Conservation (phyloP, 2,888 invertebrate species). For the Drosophila niveifrons region DNA sequence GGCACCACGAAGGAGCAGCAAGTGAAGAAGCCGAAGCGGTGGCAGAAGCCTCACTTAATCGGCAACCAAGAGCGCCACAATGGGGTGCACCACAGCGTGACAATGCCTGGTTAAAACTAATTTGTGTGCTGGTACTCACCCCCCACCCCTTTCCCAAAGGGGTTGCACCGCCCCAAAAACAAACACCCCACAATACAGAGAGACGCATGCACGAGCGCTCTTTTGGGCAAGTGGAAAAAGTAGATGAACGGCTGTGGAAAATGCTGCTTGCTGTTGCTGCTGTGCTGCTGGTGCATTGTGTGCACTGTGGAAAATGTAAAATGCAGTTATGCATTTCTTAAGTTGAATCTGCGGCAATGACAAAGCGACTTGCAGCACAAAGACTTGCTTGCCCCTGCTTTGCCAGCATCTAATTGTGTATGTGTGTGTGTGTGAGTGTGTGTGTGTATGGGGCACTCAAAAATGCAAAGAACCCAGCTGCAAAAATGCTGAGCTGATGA, state of each 20-base stretch:
- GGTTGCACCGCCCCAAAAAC: slow-evolving; percentile 19
- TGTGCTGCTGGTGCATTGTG: slow-evolving; percentile 54
- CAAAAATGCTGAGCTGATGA: slow-evolving; percentile 59
- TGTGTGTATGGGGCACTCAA: slow-evolving; percentile 46
- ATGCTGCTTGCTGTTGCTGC: slow-evolving; percentile 13
- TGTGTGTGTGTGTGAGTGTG: slow-evolving; percentile 13
- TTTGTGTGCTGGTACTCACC: slow-evolving; percentile 74
- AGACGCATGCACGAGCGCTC: slow-evolving; percentile 45
- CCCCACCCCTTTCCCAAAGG: slow-evolving; percentile 4
- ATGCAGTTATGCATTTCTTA: slow-evolving; percentile 78
- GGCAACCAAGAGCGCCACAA: slow-evolving; percentile 63
- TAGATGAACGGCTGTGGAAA: slow-evolving; percentile 14
- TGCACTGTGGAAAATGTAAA: slow-evolving; percentile 58
- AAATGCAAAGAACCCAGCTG: slow-evolving; percentile 67
- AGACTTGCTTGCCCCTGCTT: slow-evolving; percentile 26
- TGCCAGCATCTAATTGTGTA: slow-evolving; percentile 7
- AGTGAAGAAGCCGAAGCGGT: neutral
- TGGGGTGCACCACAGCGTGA: slow-evolving; percentile 72
- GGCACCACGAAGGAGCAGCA: slow-evolving; percentile 22
- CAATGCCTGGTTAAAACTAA: slow-evolving; percentile 78
- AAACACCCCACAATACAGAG: slow-evolving; percentile 23
- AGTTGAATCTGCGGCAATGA: slow-evolving; percentile 74
- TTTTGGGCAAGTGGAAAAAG: slow-evolving; percentile 38
- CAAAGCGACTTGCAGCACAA: slow-evolving; percentile 61
- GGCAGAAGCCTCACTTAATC: slow-evolving; percentile 63